Evolutionary conservation across 2,888 invertebrate genomes (phyloP).

Genomic region (Merodon equestris): DNA sequence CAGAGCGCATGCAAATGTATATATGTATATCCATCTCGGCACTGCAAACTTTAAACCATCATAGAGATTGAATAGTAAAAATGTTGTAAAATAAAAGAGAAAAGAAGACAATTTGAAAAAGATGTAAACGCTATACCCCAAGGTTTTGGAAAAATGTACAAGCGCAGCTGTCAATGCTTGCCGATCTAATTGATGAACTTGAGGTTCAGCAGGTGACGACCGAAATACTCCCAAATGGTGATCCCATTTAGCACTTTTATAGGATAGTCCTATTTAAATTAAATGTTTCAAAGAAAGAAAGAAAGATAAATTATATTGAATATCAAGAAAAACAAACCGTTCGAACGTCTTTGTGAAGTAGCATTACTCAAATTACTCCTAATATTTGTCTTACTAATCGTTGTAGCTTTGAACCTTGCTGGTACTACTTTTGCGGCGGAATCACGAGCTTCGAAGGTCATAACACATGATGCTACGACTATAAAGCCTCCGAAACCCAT

Average conservation of each 20-base stretch:
- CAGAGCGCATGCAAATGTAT: too few species aligned
- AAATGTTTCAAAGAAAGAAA: background rate
- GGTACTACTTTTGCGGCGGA: slow-evolving; percentile 95
- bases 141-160: slow-evolving; percentile 79
- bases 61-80: too few species aligned
- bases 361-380: slow-evolving; percentile 77
- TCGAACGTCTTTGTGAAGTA: slow-evolving; percentile 76
- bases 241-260: slow-evolving; percentile 80
- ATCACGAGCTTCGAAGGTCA: slow-evolving; percentile 98
- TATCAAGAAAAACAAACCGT: slow-evolving; percentile 70
- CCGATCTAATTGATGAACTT: slow-evolving; percentile 78
- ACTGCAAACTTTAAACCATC: too few species aligned
- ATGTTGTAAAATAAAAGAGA: too few species aligned
- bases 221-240: slow-evolving; percentile 85
- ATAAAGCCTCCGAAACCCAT: slow-evolving; percentile 99
- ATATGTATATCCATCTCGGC: too few species aligned
- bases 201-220: slow-evolving; percentile 80
- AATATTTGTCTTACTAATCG: slow-evolving; percentile 74
- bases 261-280: slow-evolving; percentile 52
- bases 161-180: slow-evolving; percentile 79
- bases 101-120: too few species aligned
- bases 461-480: slow-evolving; percentile 97
- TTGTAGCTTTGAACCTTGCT: slow-evolving; percentile 82
- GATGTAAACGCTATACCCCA: slow-evolving; percentile 65
- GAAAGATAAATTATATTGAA: background rate